Base-by-base conservation (phyloP, 2,797 vertebrate species). In the Sebastes oblongus region DNA sequence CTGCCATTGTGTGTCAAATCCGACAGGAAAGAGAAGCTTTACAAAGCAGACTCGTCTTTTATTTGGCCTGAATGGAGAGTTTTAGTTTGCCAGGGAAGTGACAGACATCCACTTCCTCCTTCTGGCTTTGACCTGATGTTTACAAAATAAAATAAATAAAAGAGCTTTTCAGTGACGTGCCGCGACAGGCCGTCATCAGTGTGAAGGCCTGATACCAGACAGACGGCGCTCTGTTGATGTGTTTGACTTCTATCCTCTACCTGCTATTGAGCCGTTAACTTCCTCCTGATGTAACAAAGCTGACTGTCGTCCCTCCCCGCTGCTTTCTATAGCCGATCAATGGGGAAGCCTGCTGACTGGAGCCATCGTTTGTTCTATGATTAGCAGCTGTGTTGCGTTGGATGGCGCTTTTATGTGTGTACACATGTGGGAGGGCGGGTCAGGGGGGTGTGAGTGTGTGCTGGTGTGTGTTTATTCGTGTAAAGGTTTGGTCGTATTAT, bases 311-410 rank as follows among this genome's bases (percentile, higher is more conserved):
- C 82, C 81, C 78, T 89, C 82, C 77, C 78, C 34, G 60, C 78
- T 62, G 82, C 87, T 81, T 72, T 91, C 84, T 90, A 75, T 78
- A 62, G 84, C 86, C 75, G 84, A 91, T 94, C 92, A 94, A 86
- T 91, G 84, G 84, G 80, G 86, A 64, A 59, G 78, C 82, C 86
- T 75, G 91, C 90, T 87, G 91, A 90, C 89, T 80, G 89, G 83
- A 84, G 86, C 80, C 78, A 87, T 84, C 88, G 78, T 94, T 93
- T 94, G 90, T 95, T 89, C 91, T 88, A 76, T 89, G 93, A 95
- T 95, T 93, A 95, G 91, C 91, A 67, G 64, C 79, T 72, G 81
- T 72, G 81, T 81, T 80, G 77, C 80, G 67, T 75, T 71, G 79
- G 78, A 36, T 70, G 79, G 29, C 58, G 86, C 86, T 89, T 93